Evolutionary conservation across 2,888 invertebrate species (phyloP), one percentile per base, ranked within the genome.

Genomic region (Hypomecis punctinalis): DNA sequence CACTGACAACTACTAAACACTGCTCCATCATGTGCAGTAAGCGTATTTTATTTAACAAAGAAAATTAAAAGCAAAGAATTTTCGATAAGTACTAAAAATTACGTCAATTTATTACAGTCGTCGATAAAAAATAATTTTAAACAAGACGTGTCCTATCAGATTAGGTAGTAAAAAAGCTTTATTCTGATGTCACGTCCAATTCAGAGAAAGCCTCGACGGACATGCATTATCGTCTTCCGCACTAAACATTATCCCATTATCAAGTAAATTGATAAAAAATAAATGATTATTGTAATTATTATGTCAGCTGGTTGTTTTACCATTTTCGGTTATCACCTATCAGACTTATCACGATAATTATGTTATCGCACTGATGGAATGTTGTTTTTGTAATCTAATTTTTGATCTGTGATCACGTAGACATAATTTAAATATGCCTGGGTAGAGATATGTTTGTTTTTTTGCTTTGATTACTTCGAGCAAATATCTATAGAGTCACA

Each of bases 91-190:
- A 5, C 6, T 5, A 33, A 47, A 11, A 37, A 11, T 49, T 11
- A 37, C 11, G 40, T 52, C 52, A 40, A 23, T n/a, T 52, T 10
- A 40, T 52, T 23, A 13, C 11, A 35, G 11, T 35, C 11, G 46
- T 11, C 11, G 53, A 54, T 51, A 56, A 13, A 40, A 6, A 13
- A 11, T 45, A 45, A 36, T 58, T 58, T 58, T 36, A 10, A 6
- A 61, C 7, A 69, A 68, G 70, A 73, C 69, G 83, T 84, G 81
- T 76, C 75, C 64, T 77, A 82, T 83, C 79, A 73, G 68, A 77
- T 71, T 72, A 72, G 68, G 40, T n/a, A n/a, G 11, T 70, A 61
- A 77, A 76, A 73, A 71, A 62, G 66, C 42, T 59, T 60, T 58
- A 60, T 61, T 67, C 67, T 68, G 56, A 46, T 66, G 74, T 75